These are phyloP conservation scores for Sclerodermus sp. DNA, from an alignment of 2,888 invertebrate genomes.

Conservation along the genomic window DNA sequence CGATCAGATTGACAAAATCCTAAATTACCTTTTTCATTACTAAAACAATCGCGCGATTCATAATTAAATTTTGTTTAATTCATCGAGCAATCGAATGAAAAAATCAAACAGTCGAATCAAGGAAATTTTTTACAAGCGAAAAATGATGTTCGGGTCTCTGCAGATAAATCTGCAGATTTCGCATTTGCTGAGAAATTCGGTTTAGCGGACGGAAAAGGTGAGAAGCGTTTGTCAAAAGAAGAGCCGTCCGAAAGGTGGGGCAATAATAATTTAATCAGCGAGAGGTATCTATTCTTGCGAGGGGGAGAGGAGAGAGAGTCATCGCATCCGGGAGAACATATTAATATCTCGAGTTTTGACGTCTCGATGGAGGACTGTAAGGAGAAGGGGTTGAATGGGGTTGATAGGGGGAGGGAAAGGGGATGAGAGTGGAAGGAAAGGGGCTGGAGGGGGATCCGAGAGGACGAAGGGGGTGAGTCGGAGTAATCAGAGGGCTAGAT, in stretches of 20 bases:
- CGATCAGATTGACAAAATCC: too few relatives aligned
- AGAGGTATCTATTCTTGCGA: slow-evolving; percentile 20
- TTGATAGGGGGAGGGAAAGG: slow-evolving; percentile 2
- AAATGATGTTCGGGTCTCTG: too few relatives aligned
- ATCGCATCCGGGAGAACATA: slow-evolving; percentile 48
- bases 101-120: too few relatives aligned
- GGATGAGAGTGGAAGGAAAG: slow-evolving; percentile 17
- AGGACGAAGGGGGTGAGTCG: slow-evolving; percentile 25
- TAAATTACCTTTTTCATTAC: too few relatives aligned
- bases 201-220: too few relatives aligned
- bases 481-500: slow-evolving; percentile 55
- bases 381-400: background rate
- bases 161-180: too few relatives aligned
- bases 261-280: slow-evolving; percentile 47
- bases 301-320: slow-evolving; percentile 5
- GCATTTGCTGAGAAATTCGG: too few relatives aligned
- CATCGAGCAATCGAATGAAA: too few relatives aligned
- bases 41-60: too few relatives aligned
- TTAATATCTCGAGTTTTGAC: slow-evolving; percentile 58
- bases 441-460: slow-evolving; percentile 18
- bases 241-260: slow-evolving; percentile 11
- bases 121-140: too few relatives aligned
- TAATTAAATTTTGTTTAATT: too few relatives aligned
- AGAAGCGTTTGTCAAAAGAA: too few relatives aligned
- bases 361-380: slow-evolving; percentile 30